Conservation (phyloP, 2,797 vertebrate species). For the Chloroceryle inda region DNA sequence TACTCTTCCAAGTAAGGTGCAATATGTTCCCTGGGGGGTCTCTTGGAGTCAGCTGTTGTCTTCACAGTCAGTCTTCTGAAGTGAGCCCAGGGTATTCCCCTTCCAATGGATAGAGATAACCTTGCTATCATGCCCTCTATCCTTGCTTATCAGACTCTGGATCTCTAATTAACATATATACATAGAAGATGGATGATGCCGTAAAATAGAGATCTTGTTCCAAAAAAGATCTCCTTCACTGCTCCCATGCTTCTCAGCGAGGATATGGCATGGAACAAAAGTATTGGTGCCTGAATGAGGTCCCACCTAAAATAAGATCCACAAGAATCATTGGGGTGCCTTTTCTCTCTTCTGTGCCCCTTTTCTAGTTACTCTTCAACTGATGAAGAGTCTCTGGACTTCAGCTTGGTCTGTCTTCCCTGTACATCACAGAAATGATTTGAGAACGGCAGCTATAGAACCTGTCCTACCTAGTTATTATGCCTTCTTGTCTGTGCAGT, state of each 20-base stretch:
- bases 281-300: neutral
- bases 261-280: neutral
- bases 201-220: neutral
- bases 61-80: neutral
- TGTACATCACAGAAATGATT: neutral
- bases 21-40: neutral
- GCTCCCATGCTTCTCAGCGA: neutral
- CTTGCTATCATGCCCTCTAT: neutral
- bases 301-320: neutral
- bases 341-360: neutral
- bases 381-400: neutral
- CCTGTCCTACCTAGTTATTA: neutral
- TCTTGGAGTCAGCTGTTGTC: neutral
- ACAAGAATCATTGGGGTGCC: rapidly evolving
- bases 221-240: neutral
- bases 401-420: neutral
- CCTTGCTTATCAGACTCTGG: neutral
- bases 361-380: neutral
- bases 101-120: neutral
- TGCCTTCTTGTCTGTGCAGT: neutral
- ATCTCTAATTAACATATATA: neutral
- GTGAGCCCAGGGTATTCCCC: neutral
- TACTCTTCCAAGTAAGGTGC: neutral
- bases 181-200: neutral
- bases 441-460: neutral